Evolutionary conservation across 2,888 invertebrate genomes (phyloP).

Genomic region (Mythimna albipuncta): DNA sequence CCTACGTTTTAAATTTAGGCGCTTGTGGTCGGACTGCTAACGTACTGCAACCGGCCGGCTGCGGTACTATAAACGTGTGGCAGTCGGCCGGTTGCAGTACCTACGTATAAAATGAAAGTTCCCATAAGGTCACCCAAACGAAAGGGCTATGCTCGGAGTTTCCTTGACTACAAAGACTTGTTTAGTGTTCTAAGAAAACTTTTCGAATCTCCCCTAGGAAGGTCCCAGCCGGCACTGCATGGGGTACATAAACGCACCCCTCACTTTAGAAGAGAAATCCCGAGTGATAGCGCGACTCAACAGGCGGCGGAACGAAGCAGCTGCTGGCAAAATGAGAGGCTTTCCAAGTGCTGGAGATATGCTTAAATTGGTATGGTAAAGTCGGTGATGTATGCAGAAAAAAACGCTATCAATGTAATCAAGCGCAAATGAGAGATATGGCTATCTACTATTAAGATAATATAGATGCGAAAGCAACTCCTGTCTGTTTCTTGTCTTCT

Average conservation of each 20-base stretch:
- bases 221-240: conserved; percentile 76
- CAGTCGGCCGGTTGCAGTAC: too few species aligned
- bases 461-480: too few species aligned
- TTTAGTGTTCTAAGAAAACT: not conserved
- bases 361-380: conserved; percentile 81
- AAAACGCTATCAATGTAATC: not conserved
- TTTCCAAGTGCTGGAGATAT: conserved; percentile 81
- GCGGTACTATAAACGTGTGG: too few species aligned
- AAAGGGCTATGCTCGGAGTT: too few species aligned
- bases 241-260: conserved; percentile 76
- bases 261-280: conserved; percentile 75
- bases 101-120: too few species aligned
- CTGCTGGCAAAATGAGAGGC: conserved; percentile 73
- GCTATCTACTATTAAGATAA: too few species aligned
- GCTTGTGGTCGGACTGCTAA: too few species aligned
- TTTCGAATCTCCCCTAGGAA: conserved; percentile 60
- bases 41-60: too few species aligned
- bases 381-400: too few species aligned
- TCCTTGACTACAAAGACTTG: not conserved
- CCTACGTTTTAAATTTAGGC: too few species aligned
- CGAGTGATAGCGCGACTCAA: conserved; percentile 80
- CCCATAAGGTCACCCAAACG: too few species aligned
- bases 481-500: too few species aligned
- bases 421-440: not conserved
- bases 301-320: conserved; percentile 78